phyloP scores from a whole-genome alignment of 2,113 vertebrate species.

The Ivindomyrus marchei region DNA sequence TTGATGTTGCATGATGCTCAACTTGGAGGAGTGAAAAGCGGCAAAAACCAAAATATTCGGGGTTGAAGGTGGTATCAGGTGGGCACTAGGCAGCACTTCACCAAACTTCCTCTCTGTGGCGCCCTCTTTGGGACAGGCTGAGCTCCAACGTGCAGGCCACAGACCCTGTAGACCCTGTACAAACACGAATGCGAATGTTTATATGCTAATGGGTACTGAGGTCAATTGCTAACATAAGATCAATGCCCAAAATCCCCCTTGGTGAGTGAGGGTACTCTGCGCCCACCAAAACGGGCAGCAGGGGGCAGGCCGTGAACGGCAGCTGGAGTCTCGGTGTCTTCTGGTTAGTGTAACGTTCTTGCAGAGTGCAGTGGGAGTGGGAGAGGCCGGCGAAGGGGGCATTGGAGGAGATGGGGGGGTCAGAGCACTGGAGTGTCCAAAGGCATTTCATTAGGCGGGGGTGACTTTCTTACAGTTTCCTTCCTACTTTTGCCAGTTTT shows the following conservation, averaged over 20 bases:
- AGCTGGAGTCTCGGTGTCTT: not conserved
- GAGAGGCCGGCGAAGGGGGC: not conserved
- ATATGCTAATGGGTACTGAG: not conserved
- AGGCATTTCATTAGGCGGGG: not conserved
- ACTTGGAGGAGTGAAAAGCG: not conserved
- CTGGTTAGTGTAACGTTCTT: not conserved
- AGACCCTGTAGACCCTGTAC: not conserved
- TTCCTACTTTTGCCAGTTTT: not conserved
- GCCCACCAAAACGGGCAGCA: not conserved
- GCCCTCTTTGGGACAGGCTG: not conserved
- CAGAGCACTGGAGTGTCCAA: not conserved
- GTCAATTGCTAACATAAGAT: not conserved
- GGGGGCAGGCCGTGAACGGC: not conserved
- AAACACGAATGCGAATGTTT: not conserved
- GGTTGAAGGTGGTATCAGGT: not conserved
- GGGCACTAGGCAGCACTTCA: not conserved
- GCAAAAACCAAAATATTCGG: slow-evolving; percentile 4
- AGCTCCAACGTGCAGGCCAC: not conserved
- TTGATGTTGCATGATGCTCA: slow-evolving; percentile 4
- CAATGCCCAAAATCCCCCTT: not conserved
- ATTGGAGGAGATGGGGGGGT: not conserved
- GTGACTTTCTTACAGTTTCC: not conserved
- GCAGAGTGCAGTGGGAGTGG: not conserved
- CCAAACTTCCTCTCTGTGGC: not conserved
- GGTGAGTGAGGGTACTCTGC: not conserved